A percentile compares a stretch with the other conserved stretches of the same genome.
phyloP scores from a whole-genome alignment of 2,797 vertebrate genomes.

The Sebastes paucispinis region DNA sequence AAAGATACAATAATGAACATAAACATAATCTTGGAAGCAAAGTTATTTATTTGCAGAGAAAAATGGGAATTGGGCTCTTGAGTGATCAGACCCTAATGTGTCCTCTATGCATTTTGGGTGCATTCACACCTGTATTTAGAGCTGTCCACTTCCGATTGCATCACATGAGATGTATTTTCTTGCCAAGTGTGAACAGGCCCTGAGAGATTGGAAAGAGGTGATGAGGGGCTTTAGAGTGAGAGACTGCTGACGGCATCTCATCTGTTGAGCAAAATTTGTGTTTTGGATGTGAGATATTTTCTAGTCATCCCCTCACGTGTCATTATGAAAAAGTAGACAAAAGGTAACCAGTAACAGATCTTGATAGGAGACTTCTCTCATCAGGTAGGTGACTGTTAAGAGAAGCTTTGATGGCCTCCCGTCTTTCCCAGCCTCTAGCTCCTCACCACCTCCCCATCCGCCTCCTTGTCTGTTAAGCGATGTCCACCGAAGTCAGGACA shows the following conservation, averaged over 20 bases:
- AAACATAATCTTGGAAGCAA: neutral
- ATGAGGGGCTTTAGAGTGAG: conserved; percentile 54
- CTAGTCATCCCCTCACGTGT: neutral
- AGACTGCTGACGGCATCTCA: conserved; percentile 50
- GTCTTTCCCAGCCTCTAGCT: conserved; percentile 51
- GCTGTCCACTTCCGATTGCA: conserved; percentile 41
- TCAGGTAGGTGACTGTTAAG: conserved; percentile 43
- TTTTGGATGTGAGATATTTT: conserved; percentile 39
- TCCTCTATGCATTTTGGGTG: conserved; percentile 28
- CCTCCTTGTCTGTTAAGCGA: conserved; percentile 68
- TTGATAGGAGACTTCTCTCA: conserved; percentile 3
- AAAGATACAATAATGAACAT: neutral
- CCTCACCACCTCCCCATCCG: conserved; percentile 46
- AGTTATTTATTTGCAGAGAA: neutral
- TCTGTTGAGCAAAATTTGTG: conserved; percentile 22
- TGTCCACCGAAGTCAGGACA: conserved; percentile 75
- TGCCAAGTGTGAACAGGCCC: conserved; percentile 62
- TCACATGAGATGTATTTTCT: conserved; percentile 46
- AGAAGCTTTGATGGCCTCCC: conserved; percentile 31
- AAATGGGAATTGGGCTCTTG: neutral
- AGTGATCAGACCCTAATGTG: neutral
- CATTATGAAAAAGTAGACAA: neutral
- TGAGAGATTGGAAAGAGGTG: conserved; percentile 46
- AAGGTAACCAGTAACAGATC: neutral
- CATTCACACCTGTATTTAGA: conserved; percentile 63